Base-by-base conservation (phyloP, 2,888 invertebrate genomes). In the Orthonevra nobilis region DNA sequence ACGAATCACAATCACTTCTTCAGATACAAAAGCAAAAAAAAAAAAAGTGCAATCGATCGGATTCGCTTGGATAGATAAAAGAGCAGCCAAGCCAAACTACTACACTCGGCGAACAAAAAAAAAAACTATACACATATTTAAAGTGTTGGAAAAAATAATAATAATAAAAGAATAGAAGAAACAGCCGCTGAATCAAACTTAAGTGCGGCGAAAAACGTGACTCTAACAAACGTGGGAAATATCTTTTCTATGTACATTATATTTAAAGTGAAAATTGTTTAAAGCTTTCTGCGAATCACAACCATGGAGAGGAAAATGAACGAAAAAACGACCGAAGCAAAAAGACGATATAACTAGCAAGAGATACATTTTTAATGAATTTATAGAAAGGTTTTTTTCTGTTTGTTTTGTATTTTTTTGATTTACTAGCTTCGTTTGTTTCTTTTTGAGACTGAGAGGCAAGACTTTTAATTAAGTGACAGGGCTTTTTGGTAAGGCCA, bases 201-300 rank as follows among this genome's bases (percentile, higher is more conserved):
- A 20, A 58, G 30, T 32, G 28, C 36, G n/a, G 48, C 6, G 19
- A 60, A 46, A 75, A 70, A 70, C 70, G 70, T 70, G 63, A 70
- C 63, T 63, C 14, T 32, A 58, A 50, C 44, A 58, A 77, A 77
- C 70, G 70, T 70, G 70, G 75, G 75, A 70, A 77, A 70, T 38
- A 58, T 68, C 34, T 36, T 34, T 34, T 34, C 20, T 30, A 19
- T 48, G 12, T 60, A 52, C 36, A 66, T n/a, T 23, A 17, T 10
- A 30, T 20, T 56, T 56, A 9, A 64, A 70, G 63, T 58, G 64
- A 70, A 77, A 70, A 77, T 77, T 61, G 36, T 42, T 69, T 42
- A 14, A 52, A 75, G 58, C 50, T 58, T 70, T 70, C 70, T 44
- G 75, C 63, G 20, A 58, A 69, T 69, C 68, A 48, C 38, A 69